These are phyloP conservation scores for Drosophila jambulina DNA, from an alignment of 1,140 invertebrate genomes.

Conservation along the genomic window DNA sequence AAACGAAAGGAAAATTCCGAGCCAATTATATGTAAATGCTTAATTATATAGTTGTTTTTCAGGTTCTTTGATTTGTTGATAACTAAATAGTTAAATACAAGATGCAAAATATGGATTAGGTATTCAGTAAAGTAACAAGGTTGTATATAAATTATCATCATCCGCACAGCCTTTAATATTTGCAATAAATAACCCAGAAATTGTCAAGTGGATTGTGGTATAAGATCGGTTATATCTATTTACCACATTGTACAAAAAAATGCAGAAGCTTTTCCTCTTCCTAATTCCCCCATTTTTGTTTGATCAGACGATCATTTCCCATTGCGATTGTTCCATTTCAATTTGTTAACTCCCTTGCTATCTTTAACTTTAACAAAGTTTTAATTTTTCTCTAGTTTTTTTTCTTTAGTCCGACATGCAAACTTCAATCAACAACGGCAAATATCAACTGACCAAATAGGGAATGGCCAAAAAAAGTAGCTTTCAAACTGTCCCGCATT, in stretches of 20 bases:
- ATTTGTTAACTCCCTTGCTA: constrained; percentile 8
- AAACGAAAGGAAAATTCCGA: background rate
- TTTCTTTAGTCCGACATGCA: constrained; percentile 62
- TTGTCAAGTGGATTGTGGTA: too few species aligned
- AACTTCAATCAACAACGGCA: constrained; percentile 80
- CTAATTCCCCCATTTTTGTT: too few species aligned
- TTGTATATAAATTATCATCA: too few species aligned
- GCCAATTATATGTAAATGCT: background rate
- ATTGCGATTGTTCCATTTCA: constrained; percentile 4
- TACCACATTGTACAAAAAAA: too few species aligned
- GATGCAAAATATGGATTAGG: background rate
- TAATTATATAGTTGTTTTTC: background rate
- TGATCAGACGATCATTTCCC: background rate
- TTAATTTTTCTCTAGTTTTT: constrained; percentile 12
- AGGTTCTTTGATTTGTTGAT: background rate
- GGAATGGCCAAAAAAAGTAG: constrained; percentile 52
- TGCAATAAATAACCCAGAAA: too few species aligned
- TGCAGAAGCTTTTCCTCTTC: too few species aligned
- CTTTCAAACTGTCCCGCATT: constrained; percentile 78
- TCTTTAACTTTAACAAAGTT: constrained; percentile 10
- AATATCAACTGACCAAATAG: constrained; percentile 47
- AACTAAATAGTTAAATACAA: background rate
- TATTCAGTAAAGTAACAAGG: background rate
- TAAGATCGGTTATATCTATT: too few species aligned
- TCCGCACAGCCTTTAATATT: too few species aligned